Conservation (phyloP, 2,797 vertebrate genomes). For the Aldrovandia affinis region DNA sequence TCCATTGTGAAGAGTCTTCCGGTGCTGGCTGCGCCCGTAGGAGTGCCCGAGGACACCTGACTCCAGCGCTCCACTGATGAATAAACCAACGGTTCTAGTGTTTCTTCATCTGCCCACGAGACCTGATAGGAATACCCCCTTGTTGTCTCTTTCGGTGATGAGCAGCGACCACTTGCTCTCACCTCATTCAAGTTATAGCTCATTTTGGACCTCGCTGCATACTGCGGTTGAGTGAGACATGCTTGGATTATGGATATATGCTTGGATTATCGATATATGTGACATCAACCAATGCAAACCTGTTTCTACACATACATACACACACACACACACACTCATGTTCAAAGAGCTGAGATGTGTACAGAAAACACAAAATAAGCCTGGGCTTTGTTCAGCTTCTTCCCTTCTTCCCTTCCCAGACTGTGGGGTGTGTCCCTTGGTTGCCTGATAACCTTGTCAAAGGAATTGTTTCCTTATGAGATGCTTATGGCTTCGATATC, state of each 20-base stretch:
- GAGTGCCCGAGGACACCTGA: conserved; percentile 64
- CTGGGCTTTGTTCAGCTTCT: conserved; percentile 24
- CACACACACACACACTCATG: conserved; percentile 23
- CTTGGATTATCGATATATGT: conserved; percentile 15
- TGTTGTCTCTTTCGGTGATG: conserved; percentile 28
- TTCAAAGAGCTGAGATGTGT: conserved; percentile 19
- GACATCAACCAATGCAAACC: conserved; percentile 11
- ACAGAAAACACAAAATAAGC: conserved; percentile 18
- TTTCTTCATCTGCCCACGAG: conserved; percentile 63
- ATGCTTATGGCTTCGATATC: conserved; percentile 11
- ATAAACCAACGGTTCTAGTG: conserved; percentile 65
- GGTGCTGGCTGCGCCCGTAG: conserved; percentile 45
- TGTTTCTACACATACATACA: conserved; percentile 26
- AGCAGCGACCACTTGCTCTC: conserved; percentile 38
- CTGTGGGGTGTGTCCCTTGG: conserved; percentile 33
- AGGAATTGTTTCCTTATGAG: conserved; percentile 44
- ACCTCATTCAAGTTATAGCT: conserved; percentile 7
- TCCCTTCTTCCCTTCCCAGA: conserved; percentile 12
- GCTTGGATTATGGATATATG: not conserved
- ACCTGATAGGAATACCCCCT: conserved; percentile 60
- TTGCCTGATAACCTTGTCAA: conserved; percentile 39
- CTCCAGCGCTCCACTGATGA: conserved; percentile 56
- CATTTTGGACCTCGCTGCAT: conserved; percentile 24
- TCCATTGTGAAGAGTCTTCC: not conserved
- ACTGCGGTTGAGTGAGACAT: conserved; percentile 18